A percentile compares a stretch with the other conserved stretches of the same genome.
Evolutionary conservation across 2,113 vertebrate genomes (phyloP).

Genomic region (Syngnathoides biaculeatus): DNA sequence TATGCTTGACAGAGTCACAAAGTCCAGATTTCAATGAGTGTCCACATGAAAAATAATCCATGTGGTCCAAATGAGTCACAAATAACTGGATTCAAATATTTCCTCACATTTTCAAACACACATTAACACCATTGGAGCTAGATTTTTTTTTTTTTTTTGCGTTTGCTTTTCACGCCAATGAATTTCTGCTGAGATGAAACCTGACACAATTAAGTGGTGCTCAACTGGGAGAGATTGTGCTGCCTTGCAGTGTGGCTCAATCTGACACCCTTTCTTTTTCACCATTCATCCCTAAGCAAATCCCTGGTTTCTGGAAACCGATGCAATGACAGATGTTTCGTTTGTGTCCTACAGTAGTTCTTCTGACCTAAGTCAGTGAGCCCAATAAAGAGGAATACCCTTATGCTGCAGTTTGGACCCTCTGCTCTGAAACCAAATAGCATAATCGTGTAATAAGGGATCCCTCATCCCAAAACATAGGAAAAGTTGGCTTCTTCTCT

Average conservation of each 20-base stretch:
- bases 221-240: slow-evolving; percentile 34
- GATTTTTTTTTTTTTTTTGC: slow-evolving; percentile 22
- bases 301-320: slow-evolving; percentile 51
- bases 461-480: slow-evolving; percentile 64
- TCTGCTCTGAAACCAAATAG: slow-evolving; percentile 64
- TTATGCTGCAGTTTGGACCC: slow-evolving; percentile 68
- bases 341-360: slow-evolving; percentile 57
- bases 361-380: slow-evolving; percentile 64
- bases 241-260: slow-evolving; percentile 32
- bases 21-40: slow-evolving; percentile 20
- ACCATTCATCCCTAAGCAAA: slow-evolving; percentile 41
- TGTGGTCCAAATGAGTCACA: slow-evolving; percentile 51
- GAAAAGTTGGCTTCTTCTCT: slow-evolving; percentile 59
- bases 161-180: slow-evolving; percentile 33
- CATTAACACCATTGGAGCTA: slow-evolving; percentile 6
- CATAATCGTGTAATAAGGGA: slow-evolving; percentile 65
- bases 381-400: slow-evolving; percentile 68
- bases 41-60: slow-evolving; percentile 40
- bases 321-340: slow-evolving; percentile 52
- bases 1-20: slow-evolving; percentile 19
- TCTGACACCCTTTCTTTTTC: slow-evolving; percentile 46
- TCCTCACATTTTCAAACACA: slow-evolving; percentile 23
- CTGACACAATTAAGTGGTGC: slow-evolving; percentile 53
- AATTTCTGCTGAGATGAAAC: slow-evolving; percentile 36
- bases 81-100: slow-evolving; percentile 26